Conservation (phyloP, 2,888 invertebrate species). For the Drosophila suboccidentalis region DNA sequence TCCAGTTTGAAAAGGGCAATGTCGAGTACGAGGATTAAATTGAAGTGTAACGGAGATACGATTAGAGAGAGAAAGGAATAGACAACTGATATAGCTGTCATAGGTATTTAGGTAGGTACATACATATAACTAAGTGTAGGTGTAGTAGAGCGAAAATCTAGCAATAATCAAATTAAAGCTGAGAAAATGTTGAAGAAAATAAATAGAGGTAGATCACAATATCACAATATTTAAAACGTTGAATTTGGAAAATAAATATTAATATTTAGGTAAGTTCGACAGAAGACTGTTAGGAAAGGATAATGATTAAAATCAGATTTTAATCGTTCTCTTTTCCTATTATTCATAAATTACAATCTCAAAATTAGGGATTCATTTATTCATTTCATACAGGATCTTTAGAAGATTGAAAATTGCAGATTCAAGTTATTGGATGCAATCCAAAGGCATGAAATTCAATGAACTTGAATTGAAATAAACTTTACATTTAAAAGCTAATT, state of each 20-base stretch:
- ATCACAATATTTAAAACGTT: not conserved
- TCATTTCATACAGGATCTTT: too few relatives aligned
- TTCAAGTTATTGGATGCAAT: too few relatives aligned
- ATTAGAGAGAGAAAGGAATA: not conserved
- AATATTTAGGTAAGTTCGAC: not conserved
- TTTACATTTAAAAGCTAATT: too few relatives aligned
- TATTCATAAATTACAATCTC: too few relatives aligned
- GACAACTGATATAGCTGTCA: not conserved
- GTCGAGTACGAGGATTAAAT: conserved; percentile 31
- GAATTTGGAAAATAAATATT: not conserved
- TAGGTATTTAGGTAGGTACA: not conserved
- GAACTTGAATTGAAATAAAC: too few relatives aligned
- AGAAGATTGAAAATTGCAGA: too few relatives aligned
- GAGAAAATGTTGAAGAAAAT: not conserved
- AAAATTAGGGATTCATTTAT: too few relatives aligned
- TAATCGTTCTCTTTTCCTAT: too few relatives aligned
- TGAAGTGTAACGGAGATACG: conserved; percentile 17
- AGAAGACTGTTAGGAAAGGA: too few relatives aligned
- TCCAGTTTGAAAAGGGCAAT: conserved; percentile 27
- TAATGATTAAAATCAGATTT: too few relatives aligned
- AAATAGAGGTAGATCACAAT: not conserved
- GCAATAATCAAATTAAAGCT: not conserved
- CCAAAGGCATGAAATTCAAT: too few relatives aligned
- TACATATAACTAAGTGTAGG: not conserved
- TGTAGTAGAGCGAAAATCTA: not conserved